phyloP scores from a whole-genome alignment of 2,113 vertebrate species.

The Cynoglossus semilaevis region DNA sequence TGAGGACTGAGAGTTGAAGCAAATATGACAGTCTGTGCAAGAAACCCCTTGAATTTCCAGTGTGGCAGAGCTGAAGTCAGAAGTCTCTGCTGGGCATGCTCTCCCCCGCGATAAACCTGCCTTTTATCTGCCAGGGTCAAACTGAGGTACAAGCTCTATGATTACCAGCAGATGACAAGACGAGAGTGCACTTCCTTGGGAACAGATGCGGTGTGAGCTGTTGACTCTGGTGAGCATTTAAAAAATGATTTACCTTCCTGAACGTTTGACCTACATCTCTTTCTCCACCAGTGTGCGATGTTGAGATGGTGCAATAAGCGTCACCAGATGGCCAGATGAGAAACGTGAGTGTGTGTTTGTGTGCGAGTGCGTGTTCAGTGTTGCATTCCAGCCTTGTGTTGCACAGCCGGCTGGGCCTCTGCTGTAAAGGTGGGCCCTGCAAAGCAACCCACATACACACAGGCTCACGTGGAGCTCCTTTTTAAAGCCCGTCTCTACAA shows the following conservation, averaged over 20 bases:
- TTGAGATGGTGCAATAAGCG: constrained; percentile 59
- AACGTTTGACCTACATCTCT: constrained; percentile 67
- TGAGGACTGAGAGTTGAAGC: neutral
- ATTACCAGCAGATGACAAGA: constrained; percentile 58
- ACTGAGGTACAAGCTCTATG: constrained; percentile 11
- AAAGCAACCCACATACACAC: constrained; percentile 32
- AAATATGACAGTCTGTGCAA: neutral
- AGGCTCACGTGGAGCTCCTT: constrained; percentile 16
- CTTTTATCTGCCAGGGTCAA: constrained; percentile 51
- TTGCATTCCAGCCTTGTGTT: constrained; percentile 57
- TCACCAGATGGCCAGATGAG: constrained; percentile 73
- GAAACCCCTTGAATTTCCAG: neutral
- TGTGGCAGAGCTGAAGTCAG: constrained; percentile 36
- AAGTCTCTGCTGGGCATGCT: constrained; percentile 17
- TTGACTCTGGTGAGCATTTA: constrained; percentile 56
- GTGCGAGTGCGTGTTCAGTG: constrained; percentile 58
- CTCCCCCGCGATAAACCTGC: constrained; percentile 32
- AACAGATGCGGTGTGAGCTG: constrained; percentile 24
- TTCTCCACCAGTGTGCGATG: constrained; percentile 34
- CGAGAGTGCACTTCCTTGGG: constrained; percentile 23
- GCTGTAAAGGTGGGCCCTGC: constrained; percentile 56
- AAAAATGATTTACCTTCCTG: constrained; percentile 67
- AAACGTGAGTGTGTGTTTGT: constrained; percentile 16
- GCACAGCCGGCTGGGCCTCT: constrained; percentile 53
- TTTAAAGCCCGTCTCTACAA: constrained; percentile 45